Conservation (phyloP, 2,797 vertebrate species). For the Alfaro cultratus region DNA sequence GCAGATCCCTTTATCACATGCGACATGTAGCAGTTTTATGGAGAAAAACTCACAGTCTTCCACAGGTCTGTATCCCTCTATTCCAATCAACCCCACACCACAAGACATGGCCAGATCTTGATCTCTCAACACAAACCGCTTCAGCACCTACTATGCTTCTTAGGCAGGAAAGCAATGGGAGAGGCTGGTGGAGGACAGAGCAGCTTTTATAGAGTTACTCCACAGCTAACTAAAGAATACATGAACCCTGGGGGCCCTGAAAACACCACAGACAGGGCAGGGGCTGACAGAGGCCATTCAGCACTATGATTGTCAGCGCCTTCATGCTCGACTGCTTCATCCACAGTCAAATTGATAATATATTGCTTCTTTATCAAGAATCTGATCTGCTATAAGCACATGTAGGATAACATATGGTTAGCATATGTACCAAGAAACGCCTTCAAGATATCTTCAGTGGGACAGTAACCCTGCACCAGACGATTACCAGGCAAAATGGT, state of each 20-base stretch:
- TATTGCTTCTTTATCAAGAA: constrained; percentile 24
- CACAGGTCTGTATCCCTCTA: constrained; percentile 69
- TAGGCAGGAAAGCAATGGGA: constrained; percentile 52
- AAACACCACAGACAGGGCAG: constrained; percentile 46
- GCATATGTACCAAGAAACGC: constrained; percentile 25
- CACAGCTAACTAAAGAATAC: constrained; percentile 76
- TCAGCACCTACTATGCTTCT: constrained; percentile 67
- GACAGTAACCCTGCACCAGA: constrained; percentile 44
- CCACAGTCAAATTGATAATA: constrained; percentile 49
- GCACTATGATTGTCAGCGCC: constrained; percentile 34
- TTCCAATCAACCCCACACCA: constrained; percentile 74
- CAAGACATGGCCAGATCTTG: constrained; percentile 51
- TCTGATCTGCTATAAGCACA: constrained; percentile 12
- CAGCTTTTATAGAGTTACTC: constrained; percentile 73
- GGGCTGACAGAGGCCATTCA: constrained; percentile 49
- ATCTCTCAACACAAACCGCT: constrained; percentile 61
- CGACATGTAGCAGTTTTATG: constrained; percentile 53
- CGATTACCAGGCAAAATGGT: constrained; percentile 68
- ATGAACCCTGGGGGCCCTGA: constrained; percentile 68
- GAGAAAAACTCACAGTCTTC: constrained; percentile 51
- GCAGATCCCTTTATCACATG: constrained; percentile 56
- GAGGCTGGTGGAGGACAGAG: constrained; percentile 65
- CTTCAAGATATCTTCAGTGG: constrained; percentile 40
- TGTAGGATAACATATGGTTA: constrained; percentile 40
- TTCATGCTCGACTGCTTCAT: constrained; percentile 50